phyloP scores from a whole-genome alignment of 2,888 invertebrate species.

The Rhyacophila evoluta region DNA sequence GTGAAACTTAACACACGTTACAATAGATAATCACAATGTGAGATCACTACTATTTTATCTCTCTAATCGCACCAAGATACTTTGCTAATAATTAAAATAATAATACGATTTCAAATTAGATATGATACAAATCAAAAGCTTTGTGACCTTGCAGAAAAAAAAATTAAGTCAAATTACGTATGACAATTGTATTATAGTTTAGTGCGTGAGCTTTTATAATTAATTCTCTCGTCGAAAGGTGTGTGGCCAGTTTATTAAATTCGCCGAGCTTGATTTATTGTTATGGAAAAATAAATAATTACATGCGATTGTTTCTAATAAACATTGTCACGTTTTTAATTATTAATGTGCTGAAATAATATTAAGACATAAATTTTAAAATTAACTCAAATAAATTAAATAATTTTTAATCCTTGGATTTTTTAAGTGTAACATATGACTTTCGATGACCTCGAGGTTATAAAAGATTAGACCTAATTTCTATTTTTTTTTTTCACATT shows the following conservation, averaged over 20 bases:
- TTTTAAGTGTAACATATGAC: neutral
- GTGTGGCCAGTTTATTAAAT: constrained; percentile 1
- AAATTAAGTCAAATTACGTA: neutral
- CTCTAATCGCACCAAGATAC: too few species aligned
- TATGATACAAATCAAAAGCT: too few species aligned
- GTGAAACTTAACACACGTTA: too few species aligned
- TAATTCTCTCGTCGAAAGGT: neutral
- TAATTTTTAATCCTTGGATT: neutral
- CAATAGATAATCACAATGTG: too few species aligned
- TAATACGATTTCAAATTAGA: too few species aligned
- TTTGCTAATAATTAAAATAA: too few species aligned
- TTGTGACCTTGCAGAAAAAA: neutral
- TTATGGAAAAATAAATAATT: neutral
- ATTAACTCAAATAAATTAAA: neutral
- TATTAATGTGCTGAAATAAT: neutral
- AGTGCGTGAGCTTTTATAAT: constrained; percentile 2
- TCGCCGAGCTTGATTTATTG: neutral
- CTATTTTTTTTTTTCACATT: too few species aligned
- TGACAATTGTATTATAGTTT: neutral
- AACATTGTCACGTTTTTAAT: constrained; percentile 10
- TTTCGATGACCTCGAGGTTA: neutral
- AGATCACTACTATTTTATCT: too few species aligned
- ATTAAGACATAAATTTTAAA: neutral
- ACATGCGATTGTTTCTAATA: neutral
- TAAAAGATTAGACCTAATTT: too few species aligned